phyloP scores from a whole-genome alignment of 1,140 invertebrate species.

The Papilio dardanus region DNA sequence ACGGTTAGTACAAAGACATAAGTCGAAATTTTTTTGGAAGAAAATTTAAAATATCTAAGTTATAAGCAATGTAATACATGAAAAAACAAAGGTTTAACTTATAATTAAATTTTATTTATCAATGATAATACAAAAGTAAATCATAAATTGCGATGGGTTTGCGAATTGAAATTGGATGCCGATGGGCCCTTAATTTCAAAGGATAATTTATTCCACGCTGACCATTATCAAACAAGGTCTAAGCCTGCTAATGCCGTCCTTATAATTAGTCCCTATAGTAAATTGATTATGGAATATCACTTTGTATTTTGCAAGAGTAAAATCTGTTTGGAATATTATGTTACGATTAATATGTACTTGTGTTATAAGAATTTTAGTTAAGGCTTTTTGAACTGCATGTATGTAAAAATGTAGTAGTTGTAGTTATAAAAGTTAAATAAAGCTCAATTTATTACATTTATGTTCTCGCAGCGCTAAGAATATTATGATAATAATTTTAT shows the following conservation, averaged over 20 bases:
- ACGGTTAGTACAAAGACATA: too few relatives aligned
- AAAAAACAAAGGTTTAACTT: too few relatives aligned
- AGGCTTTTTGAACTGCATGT: background rate
- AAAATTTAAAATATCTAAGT: background rate
- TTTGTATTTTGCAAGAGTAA: background rate
- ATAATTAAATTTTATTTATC: background rate
- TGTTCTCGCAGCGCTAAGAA: background rate
- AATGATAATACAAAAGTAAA: background rate
- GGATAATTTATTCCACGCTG: constrained; percentile 18
- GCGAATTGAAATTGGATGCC: background rate
- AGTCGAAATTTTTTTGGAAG: background rate
- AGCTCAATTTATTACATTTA: background rate
- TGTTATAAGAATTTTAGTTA: background rate
- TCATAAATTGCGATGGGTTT: background rate
- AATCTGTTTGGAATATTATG: background rate
- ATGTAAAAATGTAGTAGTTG: background rate
- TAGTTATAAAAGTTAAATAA: background rate
- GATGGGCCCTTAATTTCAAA: background rate
- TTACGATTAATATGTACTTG: background rate
- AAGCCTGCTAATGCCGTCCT: background rate
- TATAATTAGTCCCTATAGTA: constrained; percentile 6
- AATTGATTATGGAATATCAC: background rate
- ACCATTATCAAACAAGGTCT: constrained; percentile 4
- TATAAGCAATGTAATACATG: background rate
- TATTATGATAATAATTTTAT: background rate